phyloP scores from a whole-genome alignment of 2,797 vertebrate species.

The Peromyscus melanophrys region DNA sequence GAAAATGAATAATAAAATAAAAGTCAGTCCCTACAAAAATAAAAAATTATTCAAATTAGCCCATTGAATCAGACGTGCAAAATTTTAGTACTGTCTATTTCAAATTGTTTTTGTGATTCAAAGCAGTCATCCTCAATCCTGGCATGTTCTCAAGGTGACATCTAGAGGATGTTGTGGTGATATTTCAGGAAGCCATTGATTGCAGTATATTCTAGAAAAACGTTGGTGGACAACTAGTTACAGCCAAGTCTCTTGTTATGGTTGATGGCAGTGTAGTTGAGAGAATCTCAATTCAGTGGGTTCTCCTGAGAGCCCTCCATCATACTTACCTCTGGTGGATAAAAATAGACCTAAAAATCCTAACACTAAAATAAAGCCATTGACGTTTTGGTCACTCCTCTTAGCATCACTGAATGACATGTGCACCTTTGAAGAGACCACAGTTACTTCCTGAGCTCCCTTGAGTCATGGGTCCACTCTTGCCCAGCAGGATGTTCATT shows the following conservation, averaged over 20 bases:
- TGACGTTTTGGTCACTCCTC: neutral
- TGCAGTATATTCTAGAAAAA: constrained; percentile 36
- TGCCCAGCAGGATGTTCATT: neutral
- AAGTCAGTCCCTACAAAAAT: neutral
- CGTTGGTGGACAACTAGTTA: neutral
- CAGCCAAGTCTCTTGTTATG: neutral
- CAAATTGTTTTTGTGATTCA: neutral
- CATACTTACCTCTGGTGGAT: neutral
- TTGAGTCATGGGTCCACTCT: neutral
- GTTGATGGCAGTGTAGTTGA: neutral
- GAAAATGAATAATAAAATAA: neutral
- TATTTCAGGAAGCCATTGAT: constrained; percentile 77
- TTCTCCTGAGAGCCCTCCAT: neutral
- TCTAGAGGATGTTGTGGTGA: constrained; percentile 83
- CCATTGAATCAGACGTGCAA: neutral
- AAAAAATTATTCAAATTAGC: neutral
- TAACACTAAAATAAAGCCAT: constrained; percentile 1
- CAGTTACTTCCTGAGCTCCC: neutral
- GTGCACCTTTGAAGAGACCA: neutral
- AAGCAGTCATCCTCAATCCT: constrained; percentile 41
- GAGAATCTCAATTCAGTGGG: neutral
- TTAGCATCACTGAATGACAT: neutral
- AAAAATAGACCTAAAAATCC: constrained; percentile 5
- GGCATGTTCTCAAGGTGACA: constrained; percentile 86
- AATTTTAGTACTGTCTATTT: constrained; percentile 13